Conservation (phyloP, 2,797 vertebrate species). For the Dermochelys coriacea region DNA sequence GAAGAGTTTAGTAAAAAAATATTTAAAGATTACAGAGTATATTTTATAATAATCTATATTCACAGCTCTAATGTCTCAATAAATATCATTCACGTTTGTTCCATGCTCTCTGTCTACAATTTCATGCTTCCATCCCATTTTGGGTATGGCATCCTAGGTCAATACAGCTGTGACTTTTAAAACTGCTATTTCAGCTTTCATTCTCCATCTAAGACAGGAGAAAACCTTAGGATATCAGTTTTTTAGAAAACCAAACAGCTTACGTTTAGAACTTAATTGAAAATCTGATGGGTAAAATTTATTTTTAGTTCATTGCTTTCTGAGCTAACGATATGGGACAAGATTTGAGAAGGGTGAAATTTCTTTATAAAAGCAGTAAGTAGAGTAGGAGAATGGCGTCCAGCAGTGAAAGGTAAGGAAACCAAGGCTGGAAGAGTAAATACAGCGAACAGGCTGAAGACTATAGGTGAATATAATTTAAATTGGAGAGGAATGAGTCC, state of each 20-base stretch:
- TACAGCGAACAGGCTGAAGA: neutral
- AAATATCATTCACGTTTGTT: neutral
- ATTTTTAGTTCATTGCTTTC: neutral
- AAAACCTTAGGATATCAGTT: neutral
- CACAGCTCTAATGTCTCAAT: neutral
- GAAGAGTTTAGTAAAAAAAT: fast-evolving
- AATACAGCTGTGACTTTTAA: neutral
- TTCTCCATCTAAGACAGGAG: neutral
- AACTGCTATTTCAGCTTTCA: neutral
- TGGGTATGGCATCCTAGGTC: neutral
- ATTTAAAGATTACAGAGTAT: neutral
- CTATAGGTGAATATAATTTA: neutral
- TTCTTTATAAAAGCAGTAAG: slow-evolving; percentile 1
- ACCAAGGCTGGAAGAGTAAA: slow-evolving; percentile 3
- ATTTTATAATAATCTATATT: neutral
- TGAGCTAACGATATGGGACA: neutral
- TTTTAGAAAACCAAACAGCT: neutral
- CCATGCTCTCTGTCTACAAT: neutral
- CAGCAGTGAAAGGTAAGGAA: slow-evolving; percentile 31
- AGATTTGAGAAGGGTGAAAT: neutral
- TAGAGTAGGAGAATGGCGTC: slow-evolving; percentile 26
- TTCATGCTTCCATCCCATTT: slow-evolving; percentile 13
- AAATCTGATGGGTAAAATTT: neutral
- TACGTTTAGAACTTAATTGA: neutral
- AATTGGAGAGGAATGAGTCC: neutral